These are phyloP conservation scores for Diarsia brunnea DNA, from an alignment of 2,888 invertebrate genomes.

Conservation along the genomic window DNA sequence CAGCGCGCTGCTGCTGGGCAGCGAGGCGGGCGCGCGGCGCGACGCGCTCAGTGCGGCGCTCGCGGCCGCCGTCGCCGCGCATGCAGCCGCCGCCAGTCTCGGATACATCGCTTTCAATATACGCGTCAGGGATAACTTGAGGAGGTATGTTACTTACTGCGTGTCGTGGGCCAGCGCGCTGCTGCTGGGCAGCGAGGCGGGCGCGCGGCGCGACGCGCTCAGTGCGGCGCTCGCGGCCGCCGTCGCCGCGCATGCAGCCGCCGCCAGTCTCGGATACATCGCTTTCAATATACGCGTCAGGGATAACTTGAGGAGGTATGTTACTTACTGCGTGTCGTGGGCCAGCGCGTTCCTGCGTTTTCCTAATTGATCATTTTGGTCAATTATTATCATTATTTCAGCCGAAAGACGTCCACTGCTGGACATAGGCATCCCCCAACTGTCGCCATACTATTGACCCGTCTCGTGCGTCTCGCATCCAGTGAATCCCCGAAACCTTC, in stretches of 20 bases:
- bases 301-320: slow-evolving; percentile 92
- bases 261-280: slow-evolving; percentile 96
- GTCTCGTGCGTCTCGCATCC: too few species aligned
- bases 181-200: slow-evolving; percentile 89
- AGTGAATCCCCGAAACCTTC: too few species aligned
- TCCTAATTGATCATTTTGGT: too few species aligned
- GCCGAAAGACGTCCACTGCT: too few species aligned
- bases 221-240: slow-evolving; percentile 92
- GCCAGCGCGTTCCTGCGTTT: neutral
- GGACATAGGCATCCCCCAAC: too few species aligned
- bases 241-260: slow-evolving; percentile 95
- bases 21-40: slow-evolving; percentile 93
- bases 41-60: slow-evolving; percentile 93
- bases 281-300: slow-evolving; percentile 96
- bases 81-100: slow-evolving; percentile 95
- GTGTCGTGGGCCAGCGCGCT: slow-evolving; percentile 86
- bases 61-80: slow-evolving; percentile 94
- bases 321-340: too few species aligned
- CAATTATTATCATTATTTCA: too few species aligned
- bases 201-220: slow-evolving; percentile 88
- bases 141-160: slow-evolving; percentile 74
- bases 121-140: slow-evolving; percentile 94
- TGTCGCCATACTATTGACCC: too few species aligned
- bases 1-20: slow-evolving; percentile 86
- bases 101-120: slow-evolving; percentile 97